A percentile compares a stretch with the other conserved stretches of the same genome.
These are phyloP conservation scores for Podotricha telesiphe DNA, from an alignment of 2,888 invertebrate genomes.

Conservation along the genomic window DNA sequence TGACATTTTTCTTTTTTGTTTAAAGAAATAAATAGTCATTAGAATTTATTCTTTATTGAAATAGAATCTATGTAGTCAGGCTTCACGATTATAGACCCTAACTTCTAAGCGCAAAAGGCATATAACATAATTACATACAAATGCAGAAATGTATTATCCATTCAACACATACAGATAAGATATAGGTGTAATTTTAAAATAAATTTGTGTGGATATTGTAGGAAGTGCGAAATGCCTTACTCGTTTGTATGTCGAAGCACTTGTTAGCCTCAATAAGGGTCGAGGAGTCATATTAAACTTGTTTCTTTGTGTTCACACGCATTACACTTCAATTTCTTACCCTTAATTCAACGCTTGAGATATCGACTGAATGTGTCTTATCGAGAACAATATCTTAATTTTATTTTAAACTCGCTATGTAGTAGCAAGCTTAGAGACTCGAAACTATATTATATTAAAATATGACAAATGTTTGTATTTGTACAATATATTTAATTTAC, in stretches of 20 bases:
- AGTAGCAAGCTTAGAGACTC: neutral
- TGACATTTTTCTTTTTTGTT: neutral
- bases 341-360: conserved; percentile 33
- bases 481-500: neutral
- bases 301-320: conserved; percentile 44
- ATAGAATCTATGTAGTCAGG: neutral
- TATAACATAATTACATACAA: no score
- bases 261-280: conserved; percentile 44
- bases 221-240: conserved; percentile 34
- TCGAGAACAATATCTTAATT: conserved; percentile 31
- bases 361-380: conserved; percentile 27
- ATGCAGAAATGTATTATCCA: no score
- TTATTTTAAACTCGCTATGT: neutral
- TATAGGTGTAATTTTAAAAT: conserved; percentile 12
- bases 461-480: no score
- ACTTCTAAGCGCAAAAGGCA: no score
- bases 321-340: conserved; percentile 31
- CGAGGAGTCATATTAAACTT: conserved; percentile 39
- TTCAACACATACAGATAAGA: neutral
- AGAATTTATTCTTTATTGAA: neutral
- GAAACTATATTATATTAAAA: neutral
- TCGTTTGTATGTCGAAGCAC: conserved; percentile 42
- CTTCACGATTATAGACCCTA: neutral
- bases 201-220: conserved; percentile 27
- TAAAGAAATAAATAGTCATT: neutral